Evolutionary conservation across 2,113 vertebrate species (phyloP).

Genomic region (Gambusia affinis): DNA sequence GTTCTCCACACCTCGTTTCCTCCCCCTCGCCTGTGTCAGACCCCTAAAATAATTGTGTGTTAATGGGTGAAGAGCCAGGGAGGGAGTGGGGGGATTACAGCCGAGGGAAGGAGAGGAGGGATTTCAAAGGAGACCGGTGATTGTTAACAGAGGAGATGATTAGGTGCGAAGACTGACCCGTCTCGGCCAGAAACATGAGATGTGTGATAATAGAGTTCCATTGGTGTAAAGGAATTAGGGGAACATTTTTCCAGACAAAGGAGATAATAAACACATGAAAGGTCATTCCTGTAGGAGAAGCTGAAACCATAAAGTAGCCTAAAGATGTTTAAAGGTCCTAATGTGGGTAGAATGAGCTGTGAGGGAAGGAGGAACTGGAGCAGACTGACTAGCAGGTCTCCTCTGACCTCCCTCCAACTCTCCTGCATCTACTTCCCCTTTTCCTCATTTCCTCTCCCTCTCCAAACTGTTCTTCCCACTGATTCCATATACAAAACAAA

Average conservation of each 20-base stretch:
- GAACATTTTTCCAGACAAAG: conserved; percentile 3
- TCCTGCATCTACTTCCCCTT: conserved; percentile 51
- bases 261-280: conserved; percentile 8
- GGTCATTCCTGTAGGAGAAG: conserved; percentile 36
- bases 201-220: conserved; percentile 23
- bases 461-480: conserved; percentile 55
- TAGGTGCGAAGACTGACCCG: conserved; percentile 63
- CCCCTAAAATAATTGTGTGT: conserved; percentile 77
- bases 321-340: conserved; percentile 67
- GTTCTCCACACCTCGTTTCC: conserved; percentile 81
- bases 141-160: conserved; percentile 68
- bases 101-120: conserved; percentile 40
- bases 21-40: conserved; percentile 57
- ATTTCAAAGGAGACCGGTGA: conserved; percentile 68
- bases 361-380: conserved; percentile 72
- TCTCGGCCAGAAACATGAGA: conserved; percentile 26
- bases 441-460: conserved; percentile 56
- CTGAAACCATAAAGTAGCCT: conserved; percentile 45
- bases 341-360: conserved; percentile 75
- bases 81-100: conserved; percentile 46
- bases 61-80: conserved; percentile 69
- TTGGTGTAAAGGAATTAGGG: background rate
- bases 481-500: conserved; percentile 78
- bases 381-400: conserved; percentile 71
- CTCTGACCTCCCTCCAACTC: conserved; percentile 67